Conservation (phyloP, 2,888 invertebrate genomes). For the Apoda limacodes region DNA sequence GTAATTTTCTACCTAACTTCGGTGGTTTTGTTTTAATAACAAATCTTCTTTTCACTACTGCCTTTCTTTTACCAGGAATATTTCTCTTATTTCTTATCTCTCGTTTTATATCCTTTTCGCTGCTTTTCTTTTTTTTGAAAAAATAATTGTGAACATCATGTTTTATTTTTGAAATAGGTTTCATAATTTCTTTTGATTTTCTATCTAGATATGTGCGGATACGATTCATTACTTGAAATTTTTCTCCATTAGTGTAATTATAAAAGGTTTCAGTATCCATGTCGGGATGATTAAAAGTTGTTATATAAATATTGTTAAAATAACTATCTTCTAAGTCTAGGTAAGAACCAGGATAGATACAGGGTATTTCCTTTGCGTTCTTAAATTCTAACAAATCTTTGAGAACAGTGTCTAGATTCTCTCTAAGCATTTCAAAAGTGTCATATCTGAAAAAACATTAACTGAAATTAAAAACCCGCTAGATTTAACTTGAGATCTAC, state of each 20-base stretch:
- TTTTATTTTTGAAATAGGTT: slow-evolving; percentile 28
- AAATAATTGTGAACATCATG: slow-evolving; percentile 24
- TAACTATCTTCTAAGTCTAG: slow-evolving; percentile 39
- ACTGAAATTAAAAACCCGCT: not conserved
- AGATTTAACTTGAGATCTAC: not conserved
- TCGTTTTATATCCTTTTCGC: slow-evolving; percentile 9
- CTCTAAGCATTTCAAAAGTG: slow-evolving; percentile 89
- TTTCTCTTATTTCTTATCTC: slow-evolving; percentile 17
- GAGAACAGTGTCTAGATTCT: slow-evolving; percentile 79
- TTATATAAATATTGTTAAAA: slow-evolving; percentile 24
- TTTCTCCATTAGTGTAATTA: slow-evolving; percentile 15
- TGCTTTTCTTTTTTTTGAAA: slow-evolving; percentile 14
- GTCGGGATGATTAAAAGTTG: not conserved
- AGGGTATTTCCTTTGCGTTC: slow-evolving; percentile 29
- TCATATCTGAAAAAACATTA: slow-evolving; percentile 70
- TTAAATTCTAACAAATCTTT: slow-evolving; percentile 75
- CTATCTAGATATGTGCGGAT: slow-evolving; percentile 47
- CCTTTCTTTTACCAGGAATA: slow-evolving; percentile 17
- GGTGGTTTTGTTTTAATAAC: slow-evolving; percentile 1
- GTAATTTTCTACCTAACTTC: slow-evolving; percentile 26
- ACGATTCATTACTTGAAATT: slow-evolving; percentile 39
- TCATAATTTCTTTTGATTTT: slow-evolving; percentile 29
- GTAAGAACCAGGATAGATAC: slow-evolving; percentile 45
- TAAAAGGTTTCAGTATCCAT: not conserved
- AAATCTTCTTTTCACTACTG: slow-evolving; percentile 15